Evolutionary conservation across 2,113 vertebrate genomes (phyloP).

Genomic region (Prunella himalayana): DNA sequence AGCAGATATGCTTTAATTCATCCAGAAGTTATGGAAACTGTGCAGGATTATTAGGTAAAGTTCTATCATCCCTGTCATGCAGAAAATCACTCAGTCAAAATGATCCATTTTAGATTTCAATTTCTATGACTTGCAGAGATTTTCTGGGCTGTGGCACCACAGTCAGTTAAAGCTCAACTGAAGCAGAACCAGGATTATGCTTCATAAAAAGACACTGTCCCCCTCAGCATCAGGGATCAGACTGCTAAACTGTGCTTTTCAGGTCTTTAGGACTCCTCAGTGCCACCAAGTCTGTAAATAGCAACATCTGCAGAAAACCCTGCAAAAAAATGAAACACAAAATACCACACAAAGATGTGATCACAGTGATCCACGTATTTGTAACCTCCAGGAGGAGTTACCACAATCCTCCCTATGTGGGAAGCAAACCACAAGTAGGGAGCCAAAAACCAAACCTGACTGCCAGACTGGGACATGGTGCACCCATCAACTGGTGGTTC

Average conservation of each 20-base stretch:
- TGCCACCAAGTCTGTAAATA: neutral
- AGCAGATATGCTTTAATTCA: neutral
- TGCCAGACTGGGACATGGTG: neutral
- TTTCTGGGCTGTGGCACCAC: neutral
- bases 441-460: neutral
- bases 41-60: neutral
- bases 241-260: neutral
- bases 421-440: neutral
- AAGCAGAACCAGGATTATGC: neutral
- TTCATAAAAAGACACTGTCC: neutral
- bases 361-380: fast-evolving
- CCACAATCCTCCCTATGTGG: neutral
- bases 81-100: constrained; percentile 9
- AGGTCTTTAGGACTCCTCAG: neutral
- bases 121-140: neutral
- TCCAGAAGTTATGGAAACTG: neutral
- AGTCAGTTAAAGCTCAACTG: neutral
- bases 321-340: fast-evolving
- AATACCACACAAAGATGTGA: fast-evolving
- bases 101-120: neutral
- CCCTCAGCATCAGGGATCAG: neutral
- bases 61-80: neutral
- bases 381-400: neutral
- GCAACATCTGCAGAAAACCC: neutral
- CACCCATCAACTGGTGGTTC: too few species aligned